These are phyloP conservation scores for Urophycis tenuis DNA, from an alignment of 2,797 vertebrate species.

Conservation along the genomic window DNA sequence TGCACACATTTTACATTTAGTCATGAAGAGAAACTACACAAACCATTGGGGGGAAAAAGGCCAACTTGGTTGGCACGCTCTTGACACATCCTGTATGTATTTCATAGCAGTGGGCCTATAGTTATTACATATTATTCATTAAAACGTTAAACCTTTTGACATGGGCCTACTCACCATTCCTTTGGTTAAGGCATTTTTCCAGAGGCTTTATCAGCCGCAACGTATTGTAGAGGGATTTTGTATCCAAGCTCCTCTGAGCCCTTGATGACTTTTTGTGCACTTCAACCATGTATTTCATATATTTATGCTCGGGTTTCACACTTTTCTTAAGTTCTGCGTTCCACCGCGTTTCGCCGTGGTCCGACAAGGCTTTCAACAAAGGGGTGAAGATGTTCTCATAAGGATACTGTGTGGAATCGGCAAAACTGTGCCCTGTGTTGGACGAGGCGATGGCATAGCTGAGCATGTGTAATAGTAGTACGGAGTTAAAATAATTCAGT, in stretches of 20 bases:
- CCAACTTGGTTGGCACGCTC: no score
- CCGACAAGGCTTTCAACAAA: slow-evolving; percentile 76
- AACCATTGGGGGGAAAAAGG: no score
- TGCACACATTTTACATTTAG: no score
- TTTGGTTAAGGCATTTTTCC: slow-evolving; percentile 66
- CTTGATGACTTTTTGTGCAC: slow-evolving; percentile 79
- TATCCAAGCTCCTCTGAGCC: slow-evolving; percentile 73
- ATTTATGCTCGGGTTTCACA: slow-evolving; percentile 75
- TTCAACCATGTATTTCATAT: slow-evolving; percentile 84
- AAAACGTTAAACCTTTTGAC: neutral
- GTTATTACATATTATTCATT: no score
- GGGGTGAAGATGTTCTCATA: slow-evolving; percentile 70
- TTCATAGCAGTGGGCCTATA: no score
- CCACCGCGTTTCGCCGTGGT: slow-evolving; percentile 63
- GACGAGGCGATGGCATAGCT: slow-evolving; percentile 23
- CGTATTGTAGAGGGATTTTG: slow-evolving; percentile 77
- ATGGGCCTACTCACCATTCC: slow-evolving; percentile 51
- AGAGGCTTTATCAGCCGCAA: slow-evolving; percentile 82
- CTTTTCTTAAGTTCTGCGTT: slow-evolving; percentile 41
- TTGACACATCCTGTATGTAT: no score
- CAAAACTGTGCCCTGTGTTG: slow-evolving; percentile 28
- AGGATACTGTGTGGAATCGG: slow-evolving; percentile 33
- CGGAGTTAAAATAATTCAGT: slow-evolving; percentile 29
- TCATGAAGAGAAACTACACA: no score
- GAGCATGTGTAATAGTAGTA: slow-evolving; percentile 44